Evolutionary conservation across 2,113 vertebrate genomes (phyloP), one percentile per base, ranked within the genome.

Genomic region (Zosterops lateralis): DNA sequence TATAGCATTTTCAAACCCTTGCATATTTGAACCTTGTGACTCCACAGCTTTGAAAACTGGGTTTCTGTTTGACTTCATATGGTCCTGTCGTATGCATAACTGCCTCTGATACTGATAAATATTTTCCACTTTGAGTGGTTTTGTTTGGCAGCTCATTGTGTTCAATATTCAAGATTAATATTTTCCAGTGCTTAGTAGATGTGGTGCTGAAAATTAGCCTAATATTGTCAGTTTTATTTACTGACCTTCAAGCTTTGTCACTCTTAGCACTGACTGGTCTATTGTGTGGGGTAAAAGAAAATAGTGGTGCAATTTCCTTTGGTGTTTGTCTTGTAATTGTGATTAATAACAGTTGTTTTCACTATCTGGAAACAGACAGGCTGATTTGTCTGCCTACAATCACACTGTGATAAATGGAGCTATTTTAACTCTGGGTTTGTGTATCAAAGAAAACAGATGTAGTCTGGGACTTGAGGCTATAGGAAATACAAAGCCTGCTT

Each of bases 391-490:
- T 99, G 98, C 98, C 97, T 98, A 98, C 98, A 99, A 99, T 99
- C 98, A 99, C 97, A 90, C 96, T 97, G 98, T 99, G 99, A 99
- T 99, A 98, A 99, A 99, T 99, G 98, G 98, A 98, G 98, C 98
- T 98, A 97, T 98, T 99, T 98, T 99, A 98, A 96, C 97, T 98
- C 97, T 93, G 97, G 96, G 97, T 99, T 98, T 98, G 98, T 99
- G 98, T 98, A 99, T 99, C 98, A 98, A 98, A 98, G 98, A 98
- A 99, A 99, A 98, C 99, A 99, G 99, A 99, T 99, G 99, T 99
- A 99, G 99, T 99, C 98, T 98, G 98, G 98, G 98, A 98, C 98
- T 98, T 96, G 93, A 97, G 98, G 98, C 98, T 96, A 95, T 97
- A 97, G 97, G 98, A 99, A 99, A 98, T 98, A 97, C 97, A 98